Evolutionary conservation across 2,888 invertebrate genomes (phyloP).

Genomic region (Vanessa cardui): DNA sequence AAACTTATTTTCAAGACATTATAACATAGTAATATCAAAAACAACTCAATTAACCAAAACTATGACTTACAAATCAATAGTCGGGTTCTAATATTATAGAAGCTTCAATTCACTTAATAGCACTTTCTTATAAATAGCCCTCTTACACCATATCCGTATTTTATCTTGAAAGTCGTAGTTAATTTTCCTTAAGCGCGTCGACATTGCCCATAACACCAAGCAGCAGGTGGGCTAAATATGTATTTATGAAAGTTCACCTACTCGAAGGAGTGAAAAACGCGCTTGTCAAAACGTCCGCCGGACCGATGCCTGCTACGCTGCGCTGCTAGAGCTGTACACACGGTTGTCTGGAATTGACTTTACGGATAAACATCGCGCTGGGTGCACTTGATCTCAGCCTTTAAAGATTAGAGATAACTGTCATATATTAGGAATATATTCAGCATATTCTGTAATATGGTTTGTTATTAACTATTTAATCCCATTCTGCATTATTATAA

Average conservation of each 20-base stretch:
- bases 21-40: too few relatives aligned
- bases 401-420: too few relatives aligned
- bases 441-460: too few relatives aligned
- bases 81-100: too few relatives aligned
- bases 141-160: neutral
- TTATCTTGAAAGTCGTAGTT: neutral
- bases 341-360: neutral
- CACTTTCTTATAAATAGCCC: neutral
- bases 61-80: too few relatives aligned
- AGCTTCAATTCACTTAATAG: neutral
- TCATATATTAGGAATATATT: too few relatives aligned
- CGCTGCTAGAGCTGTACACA: conserved; percentile 43
- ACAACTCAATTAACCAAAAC: too few relatives aligned
- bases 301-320: conserved; percentile 53
- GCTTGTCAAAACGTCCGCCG: conserved; percentile 67
- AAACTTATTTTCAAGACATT: too few relatives aligned
- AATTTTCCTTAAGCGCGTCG: conserved; percentile 18
- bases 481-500: too few relatives aligned
- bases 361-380: too few relatives aligned
- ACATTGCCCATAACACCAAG: conserved; percentile 19
- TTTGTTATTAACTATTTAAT: too few relatives aligned
- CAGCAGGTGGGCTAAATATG: conserved; percentile 38
- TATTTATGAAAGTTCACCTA: conserved; percentile 41
- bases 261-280: conserved; percentile 58
- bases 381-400: too few relatives aligned